Percentiles rank a stretch among this genome's conserved stretches.
phyloP scores from a whole-genome alignment of 1,140 invertebrate genomes.

The Charaxes varanes region DNA sequence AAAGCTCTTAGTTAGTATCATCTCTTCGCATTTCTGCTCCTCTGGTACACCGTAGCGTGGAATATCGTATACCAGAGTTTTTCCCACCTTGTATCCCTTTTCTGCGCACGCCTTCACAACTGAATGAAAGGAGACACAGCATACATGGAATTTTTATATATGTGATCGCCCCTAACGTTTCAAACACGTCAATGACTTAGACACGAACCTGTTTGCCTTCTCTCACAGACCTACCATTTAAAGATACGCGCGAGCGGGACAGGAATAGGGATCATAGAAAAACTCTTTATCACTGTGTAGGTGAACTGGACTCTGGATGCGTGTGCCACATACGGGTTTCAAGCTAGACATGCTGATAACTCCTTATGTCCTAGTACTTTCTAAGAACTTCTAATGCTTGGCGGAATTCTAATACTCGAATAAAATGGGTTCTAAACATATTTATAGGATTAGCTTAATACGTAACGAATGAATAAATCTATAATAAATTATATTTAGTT shows the following conservation, averaged over 20 bases:
- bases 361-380: slow-evolving; percentile 59
- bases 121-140: slow-evolving; percentile 24
- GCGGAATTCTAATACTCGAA: slow-evolving; percentile 37
- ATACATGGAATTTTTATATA: slow-evolving; percentile 13
- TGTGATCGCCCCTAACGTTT: slow-evolving; percentile 19
- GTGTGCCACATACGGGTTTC: slow-evolving; percentile 46
- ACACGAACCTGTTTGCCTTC: slow-evolving; percentile 27
- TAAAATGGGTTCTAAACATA: slow-evolving; percentile 3
- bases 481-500: too few relatives aligned
- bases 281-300: slow-evolving; percentile 31
- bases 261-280: slow-evolving; percentile 54
- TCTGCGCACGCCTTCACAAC: slow-evolving; percentile 13
- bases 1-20: slow-evolving; percentile 4
- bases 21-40: slow-evolving; percentile 18
- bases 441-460: too few relatives aligned
- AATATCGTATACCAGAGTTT: slow-evolving; percentile 19
- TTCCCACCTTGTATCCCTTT: slow-evolving; percentile 22
- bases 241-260: slow-evolving; percentile 20
- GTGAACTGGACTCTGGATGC: slow-evolving; percentile 43
- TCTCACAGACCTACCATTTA: slow-evolving; percentile 18
- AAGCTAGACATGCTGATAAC: slow-evolving; percentile 39
- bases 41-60: slow-evolving; percentile 26
- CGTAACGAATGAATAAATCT: too few relatives aligned
- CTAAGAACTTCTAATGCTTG: slow-evolving; percentile 67
- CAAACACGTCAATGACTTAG: slow-evolving; percentile 28